These are phyloP conservation scores for Papilio polyxenes DNA, from an alignment of 1,140 invertebrate genomes.

Conservation along the genomic window DNA sequence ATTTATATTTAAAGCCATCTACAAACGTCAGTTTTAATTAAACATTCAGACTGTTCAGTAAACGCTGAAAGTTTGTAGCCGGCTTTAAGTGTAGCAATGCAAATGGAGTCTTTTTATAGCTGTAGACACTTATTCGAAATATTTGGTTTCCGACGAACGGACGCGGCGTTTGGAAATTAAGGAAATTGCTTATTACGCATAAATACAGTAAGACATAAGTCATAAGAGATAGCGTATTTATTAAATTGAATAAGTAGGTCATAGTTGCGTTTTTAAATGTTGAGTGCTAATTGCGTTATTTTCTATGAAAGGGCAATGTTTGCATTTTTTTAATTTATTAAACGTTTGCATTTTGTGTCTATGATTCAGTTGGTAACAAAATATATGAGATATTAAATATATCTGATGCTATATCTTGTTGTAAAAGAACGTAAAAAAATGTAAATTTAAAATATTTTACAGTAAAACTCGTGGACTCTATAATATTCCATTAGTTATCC, in stretches of 20 bases:
- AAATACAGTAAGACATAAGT: slow-evolving; percentile 3
- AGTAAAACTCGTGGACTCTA: too few species aligned
- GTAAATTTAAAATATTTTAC: too few species aligned
- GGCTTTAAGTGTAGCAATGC: neutral
- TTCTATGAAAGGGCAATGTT: too few species aligned
- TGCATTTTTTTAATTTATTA: too few species aligned
- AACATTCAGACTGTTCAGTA: neutral
- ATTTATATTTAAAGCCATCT: neutral
- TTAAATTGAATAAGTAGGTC: neutral
- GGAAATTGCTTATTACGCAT: neutral
- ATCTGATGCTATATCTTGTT: too few species aligned
- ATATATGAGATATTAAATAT: too few species aligned
- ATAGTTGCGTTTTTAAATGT: neutral
- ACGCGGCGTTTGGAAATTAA: slow-evolving; percentile 4
- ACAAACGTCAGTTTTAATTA: too few species aligned
- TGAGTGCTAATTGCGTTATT: neutral
- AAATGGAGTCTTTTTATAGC: neutral
- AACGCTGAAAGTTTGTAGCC: neutral
- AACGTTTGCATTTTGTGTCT: too few species aligned
- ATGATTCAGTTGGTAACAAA: too few species aligned
- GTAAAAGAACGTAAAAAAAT: too few species aligned
- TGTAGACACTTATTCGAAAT: neutral
- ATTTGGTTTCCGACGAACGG: neutral
- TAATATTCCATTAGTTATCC: too few species aligned
- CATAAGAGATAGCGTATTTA: neutral